A percentile compares a stretch with the other conserved stretches of the same genome.
phyloP scores from a whole-genome alignment of 1,140 invertebrate species.

The Neodiprion virginianus region DNA sequence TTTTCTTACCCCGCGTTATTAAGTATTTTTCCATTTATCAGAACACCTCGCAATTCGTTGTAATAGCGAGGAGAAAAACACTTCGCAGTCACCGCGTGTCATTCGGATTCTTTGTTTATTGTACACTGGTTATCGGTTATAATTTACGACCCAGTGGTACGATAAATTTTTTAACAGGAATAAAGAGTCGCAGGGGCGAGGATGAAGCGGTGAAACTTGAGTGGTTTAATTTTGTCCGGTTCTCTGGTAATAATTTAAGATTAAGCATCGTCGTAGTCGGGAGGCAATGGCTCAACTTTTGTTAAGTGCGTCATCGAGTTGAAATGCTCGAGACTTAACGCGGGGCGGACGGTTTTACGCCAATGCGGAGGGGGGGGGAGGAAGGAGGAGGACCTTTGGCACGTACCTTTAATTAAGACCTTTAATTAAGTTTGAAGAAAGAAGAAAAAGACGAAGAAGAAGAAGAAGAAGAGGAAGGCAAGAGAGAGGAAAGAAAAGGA shows the following conservation, averaged over 20 bases:
- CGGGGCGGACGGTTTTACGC: background rate
- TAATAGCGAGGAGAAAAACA: too few species aligned
- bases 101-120: too few species aligned
- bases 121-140: too few species aligned
- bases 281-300: background rate
- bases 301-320: background rate
- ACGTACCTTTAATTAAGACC: slow-evolving; percentile 1
- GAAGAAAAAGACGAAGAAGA: too few species aligned
- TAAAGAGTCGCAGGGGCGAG: too few species aligned
- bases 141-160: too few species aligned
- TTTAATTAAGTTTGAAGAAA: background rate
- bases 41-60: too few species aligned
- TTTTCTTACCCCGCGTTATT: too few species aligned
- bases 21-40: too few species aligned
- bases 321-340: background rate
- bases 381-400: background rate
- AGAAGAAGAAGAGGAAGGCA: background rate
- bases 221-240: background rate
- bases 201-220: background rate
- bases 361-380: too few species aligned
- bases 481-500: background rate
- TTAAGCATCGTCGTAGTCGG: background rate
- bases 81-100: too few species aligned
- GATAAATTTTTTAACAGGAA: too few species aligned
- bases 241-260: background rate